phyloP scores from a whole-genome alignment of 2,113 vertebrate species.

The Oreotrochilus melanogaster region DNA sequence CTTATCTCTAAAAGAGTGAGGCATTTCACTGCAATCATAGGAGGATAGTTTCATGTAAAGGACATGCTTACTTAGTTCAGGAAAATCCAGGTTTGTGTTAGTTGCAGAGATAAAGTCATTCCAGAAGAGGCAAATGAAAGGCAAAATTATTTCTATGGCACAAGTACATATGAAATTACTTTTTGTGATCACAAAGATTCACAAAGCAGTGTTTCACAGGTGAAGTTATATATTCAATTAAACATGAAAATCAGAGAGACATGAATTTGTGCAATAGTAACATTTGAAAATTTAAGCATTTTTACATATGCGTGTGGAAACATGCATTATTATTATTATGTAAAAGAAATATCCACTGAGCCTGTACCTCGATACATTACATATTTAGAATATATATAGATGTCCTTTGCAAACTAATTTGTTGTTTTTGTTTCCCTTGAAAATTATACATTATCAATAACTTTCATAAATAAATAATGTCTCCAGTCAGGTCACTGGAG shows the following conservation, averaged over 20 bases:
- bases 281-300: background rate
- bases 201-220: background rate
- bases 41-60: background rate
- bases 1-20: background rate
- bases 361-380: background rate
- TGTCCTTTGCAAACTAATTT: background rate
- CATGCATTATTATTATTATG: background rate
- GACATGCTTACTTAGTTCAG: background rate
- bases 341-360: background rate
- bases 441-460: conserved; percentile 8
- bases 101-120: background rate
- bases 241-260: background rate
- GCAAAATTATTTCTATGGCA: background rate
- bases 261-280: background rate
- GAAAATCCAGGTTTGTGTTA: background rate
- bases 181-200: background rate
- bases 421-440: background rate
- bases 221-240: background rate
- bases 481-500: background rate
- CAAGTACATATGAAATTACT: background rate
- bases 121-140: background rate
- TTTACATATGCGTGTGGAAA: background rate
- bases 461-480: conserved; percentile 39
- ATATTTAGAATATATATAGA: conserved; percentile 14
- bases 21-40: background rate